Conservation (phyloP, 35 echinoderm and acorn worm genomes). For the Ptychodera flava region DNA sequence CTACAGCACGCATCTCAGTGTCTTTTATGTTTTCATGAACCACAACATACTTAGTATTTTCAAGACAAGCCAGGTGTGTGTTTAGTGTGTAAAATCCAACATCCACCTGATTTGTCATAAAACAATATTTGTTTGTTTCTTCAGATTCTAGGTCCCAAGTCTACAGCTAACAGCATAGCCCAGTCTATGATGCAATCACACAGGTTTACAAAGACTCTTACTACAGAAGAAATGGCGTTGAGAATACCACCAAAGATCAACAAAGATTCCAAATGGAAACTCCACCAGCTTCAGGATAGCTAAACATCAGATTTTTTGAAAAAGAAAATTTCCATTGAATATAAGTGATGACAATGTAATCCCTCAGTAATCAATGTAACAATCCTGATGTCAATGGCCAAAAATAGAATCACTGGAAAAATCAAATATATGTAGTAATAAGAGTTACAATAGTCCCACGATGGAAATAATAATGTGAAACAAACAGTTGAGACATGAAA, state of each 20-base stretch:
- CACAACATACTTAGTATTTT: too few species aligned
- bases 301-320: constrained; percentile 11
- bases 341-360: background rate
- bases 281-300: constrained; percentile 49
- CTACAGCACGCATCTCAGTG: too few species aligned
- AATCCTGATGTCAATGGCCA: background rate
- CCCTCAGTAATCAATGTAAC: background rate
- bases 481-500: too few species aligned
- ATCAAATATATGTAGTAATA: background rate
- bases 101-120: too few species aligned
- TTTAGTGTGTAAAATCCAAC: too few species aligned
- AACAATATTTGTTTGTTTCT: constrained; percentile 14
- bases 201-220: constrained; percentile 12
- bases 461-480: background rate
- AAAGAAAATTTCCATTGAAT: background rate
- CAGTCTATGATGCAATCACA: constrained; percentile 21
- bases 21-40: too few species aligned
- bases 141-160: constrained; percentile 59
- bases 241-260: constrained; percentile 52
- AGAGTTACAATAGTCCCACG: background rate
- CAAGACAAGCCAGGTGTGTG: too few species aligned
- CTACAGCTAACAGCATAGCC: constrained; percentile 55
- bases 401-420: background rate
- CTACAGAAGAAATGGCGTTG: constrained; percentile 29
- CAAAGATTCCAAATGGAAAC: constrained; percentile 65